Evolutionary conservation across 2,113 vertebrate genomes (phyloP).

Genomic region (Cairina moschata): DNA sequence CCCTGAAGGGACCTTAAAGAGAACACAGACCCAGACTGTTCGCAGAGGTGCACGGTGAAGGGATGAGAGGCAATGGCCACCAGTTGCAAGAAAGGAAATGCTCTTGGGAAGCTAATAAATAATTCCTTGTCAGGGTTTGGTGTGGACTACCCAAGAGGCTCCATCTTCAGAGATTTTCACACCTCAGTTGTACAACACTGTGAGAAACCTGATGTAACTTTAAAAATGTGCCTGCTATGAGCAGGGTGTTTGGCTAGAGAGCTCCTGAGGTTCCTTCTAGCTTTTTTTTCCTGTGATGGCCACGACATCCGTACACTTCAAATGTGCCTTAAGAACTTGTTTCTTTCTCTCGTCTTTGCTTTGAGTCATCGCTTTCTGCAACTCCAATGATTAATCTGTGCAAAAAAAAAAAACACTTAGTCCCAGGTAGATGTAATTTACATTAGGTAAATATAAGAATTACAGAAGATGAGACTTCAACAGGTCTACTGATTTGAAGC

Average conservation of each 20-base stretch:
- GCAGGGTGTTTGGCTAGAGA: not conserved
- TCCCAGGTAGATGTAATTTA: not conserved
- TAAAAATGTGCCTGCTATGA: not conserved
- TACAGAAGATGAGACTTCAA: conserved; percentile 11
- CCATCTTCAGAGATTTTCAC: not conserved
- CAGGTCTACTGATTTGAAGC: not conserved
- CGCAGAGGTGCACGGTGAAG: not conserved
- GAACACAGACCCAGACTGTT: not conserved
- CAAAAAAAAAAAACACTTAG: not conserved
- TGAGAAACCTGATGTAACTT: not conserved
- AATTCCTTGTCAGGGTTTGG: not conserved
- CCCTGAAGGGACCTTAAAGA: not conserved
- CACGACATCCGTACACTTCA: not conserved
- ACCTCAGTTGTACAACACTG: not conserved
- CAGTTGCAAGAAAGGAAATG: not conserved
- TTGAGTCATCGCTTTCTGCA: not conserved
- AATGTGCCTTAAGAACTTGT: not conserved
- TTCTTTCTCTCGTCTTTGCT: not conserved
- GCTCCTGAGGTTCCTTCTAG: not conserved
- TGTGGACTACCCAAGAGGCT: not conserved
- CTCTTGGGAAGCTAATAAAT: not conserved
- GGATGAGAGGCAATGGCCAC: not conserved
- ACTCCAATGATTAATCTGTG: not conserved
- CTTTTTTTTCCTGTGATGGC: not conserved
- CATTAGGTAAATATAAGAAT: not conserved